Conservation (phyloP, 2,113 vertebrate genomes). For the Pteruthius melanotis region DNA sequence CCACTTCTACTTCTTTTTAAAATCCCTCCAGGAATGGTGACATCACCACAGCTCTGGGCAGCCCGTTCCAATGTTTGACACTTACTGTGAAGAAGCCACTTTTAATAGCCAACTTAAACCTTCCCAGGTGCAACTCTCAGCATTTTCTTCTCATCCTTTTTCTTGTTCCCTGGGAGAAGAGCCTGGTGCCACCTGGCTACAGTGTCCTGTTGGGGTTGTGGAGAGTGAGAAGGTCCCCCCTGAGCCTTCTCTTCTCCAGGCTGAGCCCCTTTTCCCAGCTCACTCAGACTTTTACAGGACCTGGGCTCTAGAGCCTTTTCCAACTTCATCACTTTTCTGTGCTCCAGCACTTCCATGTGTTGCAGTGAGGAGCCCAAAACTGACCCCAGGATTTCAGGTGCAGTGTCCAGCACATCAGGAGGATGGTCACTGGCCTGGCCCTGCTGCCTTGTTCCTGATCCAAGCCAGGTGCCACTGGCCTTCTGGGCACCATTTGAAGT, state of each 20-base stretch:
- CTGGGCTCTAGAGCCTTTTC: not conserved
- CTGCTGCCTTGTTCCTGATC: not conserved
- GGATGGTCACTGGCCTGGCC: not conserved
- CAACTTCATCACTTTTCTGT: not conserved
- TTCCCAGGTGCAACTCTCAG: accelerated
- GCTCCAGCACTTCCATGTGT: not conserved
- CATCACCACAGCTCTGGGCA: too few relatives aligned
- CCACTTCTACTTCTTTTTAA: not conserved
- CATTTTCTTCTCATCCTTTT: not conserved
- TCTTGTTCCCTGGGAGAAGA: too few relatives aligned
- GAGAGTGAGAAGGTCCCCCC: too few relatives aligned
- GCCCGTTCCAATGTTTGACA: not conserved
- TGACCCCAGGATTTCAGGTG: not conserved
- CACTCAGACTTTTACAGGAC: not conserved
- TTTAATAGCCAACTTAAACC: not conserved
- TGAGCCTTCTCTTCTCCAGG: not conserved
- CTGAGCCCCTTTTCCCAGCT: too few relatives aligned
- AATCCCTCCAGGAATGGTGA: not conserved
- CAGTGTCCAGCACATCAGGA: not conserved
- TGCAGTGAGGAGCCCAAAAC: not conserved
- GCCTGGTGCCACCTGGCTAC: not conserved
- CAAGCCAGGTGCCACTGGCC: not conserved
- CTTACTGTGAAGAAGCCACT: accelerated
- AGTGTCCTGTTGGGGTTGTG: not conserved
- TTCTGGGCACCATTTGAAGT: not conserved